phyloP scores from a whole-genome alignment of 2,113 vertebrate species.

The Carassius gibelio region DNA sequence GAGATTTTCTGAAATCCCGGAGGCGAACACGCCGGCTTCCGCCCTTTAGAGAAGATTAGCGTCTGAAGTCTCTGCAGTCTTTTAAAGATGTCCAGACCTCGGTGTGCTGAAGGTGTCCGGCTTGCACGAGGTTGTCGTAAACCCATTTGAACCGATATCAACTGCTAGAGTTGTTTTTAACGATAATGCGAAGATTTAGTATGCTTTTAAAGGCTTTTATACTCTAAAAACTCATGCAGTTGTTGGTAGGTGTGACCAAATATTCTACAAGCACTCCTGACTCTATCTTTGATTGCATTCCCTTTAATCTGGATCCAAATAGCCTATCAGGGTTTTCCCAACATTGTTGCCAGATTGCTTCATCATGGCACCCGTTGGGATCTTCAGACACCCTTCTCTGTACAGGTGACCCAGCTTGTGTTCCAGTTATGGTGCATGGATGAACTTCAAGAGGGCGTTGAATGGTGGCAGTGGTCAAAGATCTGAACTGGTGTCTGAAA shows the following conservation, averaged over 20 bases:
- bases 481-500: neutral
- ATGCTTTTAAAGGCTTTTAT: neutral
- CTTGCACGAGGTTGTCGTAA: neutral
- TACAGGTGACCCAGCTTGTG: neutral
- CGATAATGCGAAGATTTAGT: neutral
- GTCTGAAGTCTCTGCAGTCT: constrained; percentile 3
- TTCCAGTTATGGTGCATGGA: constrained; percentile 1
- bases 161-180: neutral
- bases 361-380: constrained; percentile 1
- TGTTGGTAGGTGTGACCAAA: neutral
- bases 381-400: neutral
- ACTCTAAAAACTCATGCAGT: neutral
- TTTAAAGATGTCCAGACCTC: constrained; percentile 1
- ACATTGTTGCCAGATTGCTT: neutral
- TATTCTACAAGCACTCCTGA: neutral
- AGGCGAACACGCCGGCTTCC: constrained; percentile 9
- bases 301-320: neutral
- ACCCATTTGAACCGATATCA: neutral
- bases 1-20: neutral
- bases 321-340: neutral
- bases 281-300: neutral
- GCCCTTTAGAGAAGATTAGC: neutral
- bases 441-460: constrained; percentile 22
- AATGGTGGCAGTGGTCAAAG: constrained; percentile 21
- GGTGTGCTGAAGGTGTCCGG: neutral